A percentile compares a stretch with the other conserved stretches of the same genome.
These are phyloP conservation scores for Rugalucina vietnamica DNA, from an alignment of 2,888 invertebrate species.

Conservation along the genomic window DNA sequence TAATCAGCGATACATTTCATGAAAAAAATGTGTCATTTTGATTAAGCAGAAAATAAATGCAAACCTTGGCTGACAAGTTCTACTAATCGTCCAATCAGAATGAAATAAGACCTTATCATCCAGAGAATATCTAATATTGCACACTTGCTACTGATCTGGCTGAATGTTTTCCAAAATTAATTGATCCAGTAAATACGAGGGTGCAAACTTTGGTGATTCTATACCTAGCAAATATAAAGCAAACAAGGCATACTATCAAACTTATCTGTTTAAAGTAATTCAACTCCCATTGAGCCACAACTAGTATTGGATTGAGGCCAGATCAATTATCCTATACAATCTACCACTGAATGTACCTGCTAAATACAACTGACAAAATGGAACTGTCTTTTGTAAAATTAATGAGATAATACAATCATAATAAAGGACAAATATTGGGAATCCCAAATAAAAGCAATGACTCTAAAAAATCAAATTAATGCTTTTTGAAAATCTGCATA, in stretches of 20 bases:
- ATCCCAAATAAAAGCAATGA: background rate
- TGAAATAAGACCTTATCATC: background rate
- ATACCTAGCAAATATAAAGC: background rate
- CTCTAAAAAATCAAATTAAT: no score
- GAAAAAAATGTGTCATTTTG: background rate
- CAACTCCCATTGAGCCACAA: conserved; percentile 2
- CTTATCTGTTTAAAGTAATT: background rate
- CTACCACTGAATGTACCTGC: background rate
- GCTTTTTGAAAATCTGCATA: no score
- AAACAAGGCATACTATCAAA: background rate
- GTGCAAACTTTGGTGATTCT: conserved; percentile 1
- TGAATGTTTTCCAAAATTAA: background rate
- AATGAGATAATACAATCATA: background rate
- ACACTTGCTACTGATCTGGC: background rate
- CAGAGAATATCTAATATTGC: background rate
- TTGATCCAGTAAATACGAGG: background rate
- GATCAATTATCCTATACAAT: background rate
- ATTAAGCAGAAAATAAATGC: background rate
- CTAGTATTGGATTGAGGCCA: background rate
- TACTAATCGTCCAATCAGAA: background rate
- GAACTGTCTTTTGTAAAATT: background rate
- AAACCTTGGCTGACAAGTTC: background rate
- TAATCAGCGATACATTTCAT: no score
- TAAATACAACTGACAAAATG: background rate
- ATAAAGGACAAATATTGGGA: background rate